Evolutionary conservation across 2,113 vertebrate genomes (phyloP).

Genomic region (Conger conger): DNA sequence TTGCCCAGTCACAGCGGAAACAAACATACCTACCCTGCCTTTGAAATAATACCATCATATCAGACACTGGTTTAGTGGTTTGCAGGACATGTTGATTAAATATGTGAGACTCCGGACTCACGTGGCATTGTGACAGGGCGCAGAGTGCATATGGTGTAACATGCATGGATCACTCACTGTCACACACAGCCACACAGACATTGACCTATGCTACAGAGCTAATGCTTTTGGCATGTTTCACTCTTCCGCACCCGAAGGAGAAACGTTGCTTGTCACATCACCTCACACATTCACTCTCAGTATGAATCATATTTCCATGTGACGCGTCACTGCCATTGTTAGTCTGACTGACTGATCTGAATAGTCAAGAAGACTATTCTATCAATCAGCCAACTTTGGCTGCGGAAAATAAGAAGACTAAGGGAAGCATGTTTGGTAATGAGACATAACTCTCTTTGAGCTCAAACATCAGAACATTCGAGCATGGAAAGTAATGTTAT

Average conservation of each 20-base stretch:
- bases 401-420: not conserved
- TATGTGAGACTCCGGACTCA: not conserved
- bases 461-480: not conserved
- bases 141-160: not conserved
- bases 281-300: not conserved
- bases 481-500: not conserved
- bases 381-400: not conserved
- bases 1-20: not conserved
- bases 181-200: conserved; percentile 17
- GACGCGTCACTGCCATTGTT: not conserved
- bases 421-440: too few species aligned
- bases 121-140: not conserved
- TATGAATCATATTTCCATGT: not conserved
- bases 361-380: not conserved
- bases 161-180: not conserved
- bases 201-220: not conserved
- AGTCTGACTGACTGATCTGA: too few species aligned
- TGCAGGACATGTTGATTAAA: conserved; percentile 10
- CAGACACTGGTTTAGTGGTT: conserved; percentile 1
- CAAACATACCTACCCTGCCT: not conserved
- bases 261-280: not conserved
- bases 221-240: not conserved
- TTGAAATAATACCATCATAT: not conserved
- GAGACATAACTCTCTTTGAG: too few species aligned
- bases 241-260: not conserved